phyloP scores from a whole-genome alignment of 2,113 vertebrate species.

The Numida meleagris region DNA sequence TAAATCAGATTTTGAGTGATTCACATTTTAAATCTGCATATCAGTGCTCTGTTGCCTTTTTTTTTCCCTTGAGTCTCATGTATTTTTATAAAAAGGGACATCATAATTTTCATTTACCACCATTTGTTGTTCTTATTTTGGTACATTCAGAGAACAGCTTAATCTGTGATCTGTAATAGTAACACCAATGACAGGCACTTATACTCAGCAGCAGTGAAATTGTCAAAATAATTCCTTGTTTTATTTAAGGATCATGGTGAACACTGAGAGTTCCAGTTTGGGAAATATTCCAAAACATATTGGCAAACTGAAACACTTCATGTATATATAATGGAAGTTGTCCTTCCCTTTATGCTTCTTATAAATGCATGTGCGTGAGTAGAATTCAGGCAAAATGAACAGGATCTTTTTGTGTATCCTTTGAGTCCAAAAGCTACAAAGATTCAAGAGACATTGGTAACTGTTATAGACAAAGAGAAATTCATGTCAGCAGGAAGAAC shows the following conservation, averaged over 20 bases:
- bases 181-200: conserved; percentile 31
- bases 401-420: neutral
- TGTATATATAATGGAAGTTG: conserved; percentile 24
- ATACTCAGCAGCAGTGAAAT: conserved; percentile 37
- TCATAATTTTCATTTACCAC: neutral
- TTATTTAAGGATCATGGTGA: conserved; percentile 54
- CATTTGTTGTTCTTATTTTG: neutral
- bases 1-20: neutral
- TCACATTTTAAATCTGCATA: neutral
- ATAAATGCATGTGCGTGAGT: neutral
- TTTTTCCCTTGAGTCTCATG: neutral
- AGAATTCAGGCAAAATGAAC: neutral
- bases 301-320: conserved; percentile 44
- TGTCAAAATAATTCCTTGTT: conserved; percentile 59
- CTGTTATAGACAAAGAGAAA: neutral
- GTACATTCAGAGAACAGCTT: neutral
- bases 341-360: conserved; percentile 35
- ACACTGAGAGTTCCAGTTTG: conserved; percentile 50
- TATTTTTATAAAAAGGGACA: neutral
- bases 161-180: neutral
- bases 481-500: neutral
- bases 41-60: neutral
- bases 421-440: neutral
- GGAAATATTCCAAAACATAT: conserved; percentile 55
- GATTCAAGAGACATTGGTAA: neutral